Evolutionary conservation across 2,797 vertebrate genomes (phyloP).

Genomic region (Lycodopsis pacificus): DNA sequence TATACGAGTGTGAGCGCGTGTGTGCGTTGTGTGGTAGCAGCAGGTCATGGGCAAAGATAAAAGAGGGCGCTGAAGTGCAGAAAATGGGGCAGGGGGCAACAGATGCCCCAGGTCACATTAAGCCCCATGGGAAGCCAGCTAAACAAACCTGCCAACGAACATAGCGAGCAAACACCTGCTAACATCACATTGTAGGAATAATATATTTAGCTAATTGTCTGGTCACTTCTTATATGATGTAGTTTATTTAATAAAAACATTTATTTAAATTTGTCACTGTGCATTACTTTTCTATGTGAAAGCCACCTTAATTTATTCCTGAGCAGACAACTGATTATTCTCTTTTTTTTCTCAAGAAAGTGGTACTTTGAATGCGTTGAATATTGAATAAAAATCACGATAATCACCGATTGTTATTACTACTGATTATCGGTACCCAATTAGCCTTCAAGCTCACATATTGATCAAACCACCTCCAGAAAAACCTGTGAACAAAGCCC

Average conservation of each 20-base stretch:
- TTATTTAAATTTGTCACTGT: not conserved
- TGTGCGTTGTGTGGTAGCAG: conserved; percentile 26
- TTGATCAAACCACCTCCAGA: not conserved
- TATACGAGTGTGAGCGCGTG: not conserved
- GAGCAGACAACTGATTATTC: not conserved
- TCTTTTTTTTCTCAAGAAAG: no score
- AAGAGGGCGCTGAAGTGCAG: conserved; percentile 56
- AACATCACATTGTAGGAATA: conserved; percentile 24
- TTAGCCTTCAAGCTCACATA: not conserved
- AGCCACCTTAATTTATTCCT: not conserved
- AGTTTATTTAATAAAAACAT: not conserved
- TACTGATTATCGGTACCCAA: not conserved
- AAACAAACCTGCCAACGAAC: conserved; percentile 72
- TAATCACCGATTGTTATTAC: not conserved
- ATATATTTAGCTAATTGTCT: not conserved
- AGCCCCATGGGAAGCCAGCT: conserved; percentile 52
- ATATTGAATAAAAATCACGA: not conserved
- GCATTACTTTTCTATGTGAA: not conserved
- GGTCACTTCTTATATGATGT: not conserved
- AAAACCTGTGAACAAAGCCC: not conserved
- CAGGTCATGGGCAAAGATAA: conserved; percentile 66
- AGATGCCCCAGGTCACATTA: conserved; percentile 73
- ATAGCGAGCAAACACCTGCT: conserved; percentile 75
- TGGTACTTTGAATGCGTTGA: no score
- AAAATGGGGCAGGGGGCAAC: conserved; percentile 68